These are phyloP conservation scores for Pseudococcus viburni DNA, from an alignment of 2,888 invertebrate genomes.

Conservation along the genomic window DNA sequence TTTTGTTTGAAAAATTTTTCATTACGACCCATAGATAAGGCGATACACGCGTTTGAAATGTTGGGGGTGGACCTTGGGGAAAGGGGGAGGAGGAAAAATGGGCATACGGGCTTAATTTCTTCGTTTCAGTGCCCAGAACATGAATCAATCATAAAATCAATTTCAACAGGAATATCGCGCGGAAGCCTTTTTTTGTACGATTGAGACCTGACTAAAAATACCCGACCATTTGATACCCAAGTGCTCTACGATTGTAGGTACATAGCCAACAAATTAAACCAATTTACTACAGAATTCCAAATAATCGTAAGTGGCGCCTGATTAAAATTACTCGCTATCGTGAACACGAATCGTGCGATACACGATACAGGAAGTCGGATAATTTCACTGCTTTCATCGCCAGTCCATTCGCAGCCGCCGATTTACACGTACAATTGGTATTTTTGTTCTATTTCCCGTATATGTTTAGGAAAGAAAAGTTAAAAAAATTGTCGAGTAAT, in stretches of 20 bases:
- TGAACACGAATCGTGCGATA: background rate
- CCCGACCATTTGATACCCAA: too few relatives aligned
- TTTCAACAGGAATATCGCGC: too few relatives aligned
- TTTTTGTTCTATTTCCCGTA: conserved; percentile 24
- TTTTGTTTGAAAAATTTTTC: too few relatives aligned
- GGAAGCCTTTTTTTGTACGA: too few relatives aligned
- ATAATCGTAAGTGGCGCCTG: conserved; percentile 26
- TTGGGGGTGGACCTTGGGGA: too few relatives aligned
- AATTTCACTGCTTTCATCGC: background rate
- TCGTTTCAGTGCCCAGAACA: too few relatives aligned
- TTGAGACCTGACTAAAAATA: too few relatives aligned
- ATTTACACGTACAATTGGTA: conserved; percentile 22
- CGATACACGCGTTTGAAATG: too few relatives aligned
- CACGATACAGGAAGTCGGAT: conserved; percentile 20
- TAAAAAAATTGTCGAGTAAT: conserved; percentile 16
- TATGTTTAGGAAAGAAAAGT: background rate
- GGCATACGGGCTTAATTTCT: too few relatives aligned
- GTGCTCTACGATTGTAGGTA: background rate
- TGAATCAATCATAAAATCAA: too few relatives aligned
- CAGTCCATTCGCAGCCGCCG: background rate
- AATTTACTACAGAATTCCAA: background rate
- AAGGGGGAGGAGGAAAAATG: too few relatives aligned
- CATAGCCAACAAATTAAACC: background rate
- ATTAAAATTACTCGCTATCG: background rate
- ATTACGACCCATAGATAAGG: too few relatives aligned